Percentiles rank a stretch among this genome's conserved stretches.
Conservation (phyloP, 2,113 vertebrate species). For the Scatophagus argus region DNA sequence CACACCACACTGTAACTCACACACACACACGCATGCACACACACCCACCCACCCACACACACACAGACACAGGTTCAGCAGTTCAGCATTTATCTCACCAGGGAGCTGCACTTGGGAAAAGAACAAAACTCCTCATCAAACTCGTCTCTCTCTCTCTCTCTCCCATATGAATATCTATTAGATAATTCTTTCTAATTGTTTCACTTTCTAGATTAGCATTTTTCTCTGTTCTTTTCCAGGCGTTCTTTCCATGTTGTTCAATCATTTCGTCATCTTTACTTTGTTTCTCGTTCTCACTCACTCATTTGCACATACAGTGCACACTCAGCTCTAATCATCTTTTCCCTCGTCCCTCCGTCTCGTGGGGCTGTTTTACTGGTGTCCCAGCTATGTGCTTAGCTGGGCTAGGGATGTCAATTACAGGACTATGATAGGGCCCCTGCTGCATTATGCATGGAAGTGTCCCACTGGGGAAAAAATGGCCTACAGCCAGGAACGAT, state of each 20-base stretch:
- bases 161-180: not conserved
- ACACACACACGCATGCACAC: too few species aligned
- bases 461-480: slow-evolving; percentile 78
- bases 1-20: too few species aligned
- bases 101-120: slow-evolving; percentile 26
- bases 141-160: not conserved
- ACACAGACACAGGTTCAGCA: slow-evolving; percentile 27
- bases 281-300: not conserved
- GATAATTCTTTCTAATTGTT: slow-evolving; percentile 25
- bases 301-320: slow-evolving; percentile 57
- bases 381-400: slow-evolving; percentile 70
- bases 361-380: slow-evolving; percentile 69
- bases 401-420: slow-evolving; percentile 80
- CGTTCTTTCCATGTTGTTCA: slow-evolving; percentile 7
- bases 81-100: slow-evolving; percentile 38
- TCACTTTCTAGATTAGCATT: not conserved
- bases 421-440: slow-evolving; percentile 77
- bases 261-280: not conserved
- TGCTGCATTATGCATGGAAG: slow-evolving; percentile 81
- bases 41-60: too few species aligned
- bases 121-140: slow-evolving; percentile 31
- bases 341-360: slow-evolving; percentile 56
- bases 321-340: slow-evolving; percentile 58
- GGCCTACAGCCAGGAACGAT: slow-evolving; percentile 77
- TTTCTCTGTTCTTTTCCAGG: not conserved